Evolutionary conservation across 2,888 invertebrate genomes (phyloP).

Genomic region (Andrena bucephala): DNA sequence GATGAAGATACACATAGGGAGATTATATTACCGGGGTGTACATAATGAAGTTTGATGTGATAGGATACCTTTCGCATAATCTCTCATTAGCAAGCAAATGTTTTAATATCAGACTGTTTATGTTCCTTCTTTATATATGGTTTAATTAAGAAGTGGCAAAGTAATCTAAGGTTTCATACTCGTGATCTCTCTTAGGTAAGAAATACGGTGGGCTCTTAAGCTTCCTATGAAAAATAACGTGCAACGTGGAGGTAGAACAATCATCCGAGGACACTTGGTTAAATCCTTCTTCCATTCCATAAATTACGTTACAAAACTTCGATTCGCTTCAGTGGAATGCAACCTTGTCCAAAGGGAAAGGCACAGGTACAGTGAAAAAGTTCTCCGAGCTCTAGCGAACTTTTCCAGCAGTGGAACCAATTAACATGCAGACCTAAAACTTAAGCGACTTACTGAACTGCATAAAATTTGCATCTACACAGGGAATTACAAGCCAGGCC

Average conservation of each 20-base stretch:
- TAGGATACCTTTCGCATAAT: constrained; percentile 8
- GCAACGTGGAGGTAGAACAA: background rate
- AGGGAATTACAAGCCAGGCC: constrained; percentile 39
- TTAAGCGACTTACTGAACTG: constrained; percentile 33
- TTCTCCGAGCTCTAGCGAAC: constrained; percentile 5
- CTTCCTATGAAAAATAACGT: constrained; percentile 1
- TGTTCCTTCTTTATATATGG: background rate
- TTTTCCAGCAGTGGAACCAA: constrained; percentile 37
- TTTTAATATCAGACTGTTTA: constrained; percentile 11
- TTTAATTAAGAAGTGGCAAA: constrained; percentile 9
- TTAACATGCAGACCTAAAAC: constrained; percentile 49
- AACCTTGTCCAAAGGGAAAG: background rate
- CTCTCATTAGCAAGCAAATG: constrained; percentile 8
- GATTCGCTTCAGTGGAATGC: background rate
- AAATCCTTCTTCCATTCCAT: background rate
- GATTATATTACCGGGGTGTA: constrained; percentile 16
- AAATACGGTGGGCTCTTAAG: background rate
- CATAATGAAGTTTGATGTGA: constrained; percentile 13
- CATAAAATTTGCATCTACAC: constrained; percentile 58
- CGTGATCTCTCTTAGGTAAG: background rate
- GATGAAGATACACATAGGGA: background rate
- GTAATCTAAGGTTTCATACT: background rate
- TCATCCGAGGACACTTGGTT: background rate
- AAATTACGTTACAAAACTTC: constrained; percentile 20
- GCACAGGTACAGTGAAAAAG: constrained; percentile 12